Conservation (phyloP, 1,140 invertebrate genomes). For the Bombus picipes region DNA sequence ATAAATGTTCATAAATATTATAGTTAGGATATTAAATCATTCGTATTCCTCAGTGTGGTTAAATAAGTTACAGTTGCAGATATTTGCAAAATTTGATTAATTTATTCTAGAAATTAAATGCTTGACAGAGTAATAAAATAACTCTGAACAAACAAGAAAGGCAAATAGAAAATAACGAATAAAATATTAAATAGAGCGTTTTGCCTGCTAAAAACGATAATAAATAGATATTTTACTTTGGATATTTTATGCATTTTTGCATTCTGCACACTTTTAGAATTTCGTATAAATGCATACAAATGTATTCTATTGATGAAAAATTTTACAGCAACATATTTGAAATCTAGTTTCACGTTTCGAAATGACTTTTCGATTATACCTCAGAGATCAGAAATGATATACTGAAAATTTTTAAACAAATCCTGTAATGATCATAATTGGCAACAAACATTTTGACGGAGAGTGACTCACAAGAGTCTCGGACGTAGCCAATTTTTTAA, state of each 20-base stretch:
- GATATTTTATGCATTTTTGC: neutral
- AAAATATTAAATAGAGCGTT: too few species aligned
- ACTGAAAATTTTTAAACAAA: neutral
- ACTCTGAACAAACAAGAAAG: too few species aligned
- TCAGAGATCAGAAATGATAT: neutral
- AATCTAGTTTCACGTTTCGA: neutral
- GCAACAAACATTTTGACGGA: neutral
- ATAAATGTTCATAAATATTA: too few species aligned
- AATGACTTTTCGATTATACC: neutral
- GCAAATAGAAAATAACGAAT: too few species aligned
- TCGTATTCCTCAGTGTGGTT: too few species aligned
- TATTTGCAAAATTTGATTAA: too few species aligned
- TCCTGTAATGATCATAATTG: neutral
- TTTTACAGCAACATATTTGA: neutral
- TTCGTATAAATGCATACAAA: neutral
- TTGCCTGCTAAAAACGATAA: too few species aligned
- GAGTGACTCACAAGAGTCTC: neutral
- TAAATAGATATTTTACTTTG: neutral
- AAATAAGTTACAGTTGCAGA: too few species aligned
- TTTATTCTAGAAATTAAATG: too few species aligned
- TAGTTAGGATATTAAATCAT: too few species aligned
- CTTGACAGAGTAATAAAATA: too few species aligned
- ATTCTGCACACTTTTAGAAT: neutral
- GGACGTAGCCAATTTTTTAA: constrained; percentile 15
- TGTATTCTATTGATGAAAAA: neutral